Evolutionary conservation across 2,113 vertebrate species (phyloP), one percentile per base, ranked within the genome.

Genomic region (Dromas ardeola): DNA sequence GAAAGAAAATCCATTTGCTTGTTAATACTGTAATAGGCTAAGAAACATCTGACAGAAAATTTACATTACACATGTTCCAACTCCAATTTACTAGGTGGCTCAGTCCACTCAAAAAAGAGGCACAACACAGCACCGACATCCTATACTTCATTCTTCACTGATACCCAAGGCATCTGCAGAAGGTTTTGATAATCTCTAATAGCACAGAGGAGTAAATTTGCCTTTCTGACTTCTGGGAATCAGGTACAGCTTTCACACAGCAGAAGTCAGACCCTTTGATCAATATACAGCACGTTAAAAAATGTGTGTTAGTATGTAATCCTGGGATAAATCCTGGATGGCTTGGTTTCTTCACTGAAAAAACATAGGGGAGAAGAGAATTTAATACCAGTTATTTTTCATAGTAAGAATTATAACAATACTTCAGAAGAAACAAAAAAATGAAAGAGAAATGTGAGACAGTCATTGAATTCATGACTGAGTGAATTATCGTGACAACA

Each of bases 231-330:
- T 91, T 88, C 30, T 77, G 63, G 52, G 76, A 94, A 83, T 73
- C 78, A 89, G 38, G 61, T 81, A 66, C 38, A 61, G 81, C 19
- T 77, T 90, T 92, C 69, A 93, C 4, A 2, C 11, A 74, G 66
- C 36, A 88, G 69, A 90, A 88, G 6, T 49, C 73, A 82, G 71
- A 91, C 16, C 32, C 90, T 95, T 97, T 96, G 90, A 95, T 94
- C 77, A 91, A 69, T 23, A 81, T 19, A n/a, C 27, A 74, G 38
- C 43, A 86, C 0, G 0, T 58, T 81, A 49, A 92, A 90, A 90
- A 94, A 88, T 1, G 17, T 77, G 70, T 82, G 38, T 52, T 76
- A 78, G 20, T 49, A 29, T 67, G 49, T 79, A 95, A 93, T 74
- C 58, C 59, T 71, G 34, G 47, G 71, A 23, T 81, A 69, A 81